phyloP scores from a whole-genome alignment of 1,140 invertebrate genomes.

The Mercenaria mercenaria region DNA sequence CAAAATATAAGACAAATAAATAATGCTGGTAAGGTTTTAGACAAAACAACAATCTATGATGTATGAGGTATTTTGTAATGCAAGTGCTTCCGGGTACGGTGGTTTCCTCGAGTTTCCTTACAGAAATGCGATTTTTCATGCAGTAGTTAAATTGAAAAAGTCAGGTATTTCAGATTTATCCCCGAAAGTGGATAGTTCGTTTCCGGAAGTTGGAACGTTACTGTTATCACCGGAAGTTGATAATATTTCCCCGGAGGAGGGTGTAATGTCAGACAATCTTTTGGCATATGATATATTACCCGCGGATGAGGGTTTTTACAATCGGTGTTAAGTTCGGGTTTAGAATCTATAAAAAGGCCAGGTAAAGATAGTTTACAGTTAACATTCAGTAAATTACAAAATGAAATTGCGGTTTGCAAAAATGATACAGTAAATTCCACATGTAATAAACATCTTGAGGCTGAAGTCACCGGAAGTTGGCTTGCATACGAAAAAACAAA shows the following conservation, averaged over 20 bases:
- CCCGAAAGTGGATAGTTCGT: background rate
- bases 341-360: too few relatives aligned
- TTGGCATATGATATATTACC: too few relatives aligned
- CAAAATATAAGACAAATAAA: slow-evolving; percentile 35
- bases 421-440: background rate
- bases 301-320: too few relatives aligned
- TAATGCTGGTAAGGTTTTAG: slow-evolving; percentile 1
- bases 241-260: too few relatives aligned
- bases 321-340: too few relatives aligned
- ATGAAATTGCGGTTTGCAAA: background rate
- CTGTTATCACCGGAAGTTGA: background rate
- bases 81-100: slow-evolving; percentile 33
- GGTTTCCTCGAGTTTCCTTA: background rate
- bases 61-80: slow-evolving; percentile 26
- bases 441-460: background rate
- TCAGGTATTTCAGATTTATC: background rate
- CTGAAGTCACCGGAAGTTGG: slow-evolving; percentile 10
- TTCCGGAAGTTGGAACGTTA: slow-evolving; percentile 22
- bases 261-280: too few relatives aligned
- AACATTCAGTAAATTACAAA: too few relatives aligned
- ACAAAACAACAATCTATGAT: background rate
- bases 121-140: background rate
- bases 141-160: background rate
- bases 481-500: background rate
- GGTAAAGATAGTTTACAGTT: too few relatives aligned